Conservation (phyloP, 2,888 invertebrate species). For the Crocallis elinguaria region DNA sequence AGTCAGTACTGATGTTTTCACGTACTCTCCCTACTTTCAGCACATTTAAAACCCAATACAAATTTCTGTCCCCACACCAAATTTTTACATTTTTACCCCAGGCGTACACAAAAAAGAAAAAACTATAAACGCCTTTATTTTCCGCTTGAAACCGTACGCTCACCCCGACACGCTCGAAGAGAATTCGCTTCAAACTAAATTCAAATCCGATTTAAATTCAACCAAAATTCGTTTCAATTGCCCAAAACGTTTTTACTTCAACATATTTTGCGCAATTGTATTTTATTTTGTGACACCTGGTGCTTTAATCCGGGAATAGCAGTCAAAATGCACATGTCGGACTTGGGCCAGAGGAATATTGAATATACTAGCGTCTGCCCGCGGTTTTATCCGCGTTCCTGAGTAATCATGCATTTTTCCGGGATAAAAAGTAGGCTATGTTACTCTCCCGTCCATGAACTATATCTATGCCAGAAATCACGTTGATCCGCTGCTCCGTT, state of each 20-base stretch:
- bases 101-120: background rate
- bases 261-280: slow-evolving; percentile 39
- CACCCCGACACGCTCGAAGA: background rate
- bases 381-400: too few relatives aligned
- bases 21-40: too few relatives aligned
- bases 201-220: slow-evolving; percentile 36
- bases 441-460: too few relatives aligned
- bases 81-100: too few relatives aligned
- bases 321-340: slow-evolving; percentile 60
- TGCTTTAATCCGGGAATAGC: slow-evolving; percentile 50
- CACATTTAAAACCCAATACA: too few relatives aligned
- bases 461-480: too few relatives aligned
- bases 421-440: too few relatives aligned
- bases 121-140: background rate
- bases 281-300: slow-evolving; percentile 50
- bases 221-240: slow-evolving; percentile 37
- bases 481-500: too few relatives aligned
- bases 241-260: slow-evolving; percentile 39
- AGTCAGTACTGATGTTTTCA: too few relatives aligned
- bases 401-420: too few relatives aligned
- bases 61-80: too few relatives aligned
- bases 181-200: slow-evolving; percentile 14
- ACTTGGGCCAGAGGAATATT: slow-evolving; percentile 31
- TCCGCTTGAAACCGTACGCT: background rate
- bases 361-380: too few relatives aligned